Conservation (phyloP, 2,888 invertebrate genomes). For the Sericinus montela region DNA sequence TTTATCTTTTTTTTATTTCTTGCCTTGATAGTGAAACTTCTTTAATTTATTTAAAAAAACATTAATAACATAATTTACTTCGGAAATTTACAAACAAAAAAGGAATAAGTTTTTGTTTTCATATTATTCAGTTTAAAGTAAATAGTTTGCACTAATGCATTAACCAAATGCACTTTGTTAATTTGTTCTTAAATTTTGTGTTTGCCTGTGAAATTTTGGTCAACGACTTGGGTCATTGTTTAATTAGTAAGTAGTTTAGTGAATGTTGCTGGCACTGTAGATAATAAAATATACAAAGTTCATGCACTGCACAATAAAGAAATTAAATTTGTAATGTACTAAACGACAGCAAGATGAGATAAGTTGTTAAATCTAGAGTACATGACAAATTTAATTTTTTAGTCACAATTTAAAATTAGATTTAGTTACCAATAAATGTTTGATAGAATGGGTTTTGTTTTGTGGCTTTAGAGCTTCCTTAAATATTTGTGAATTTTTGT, state of each 20-base stretch:
- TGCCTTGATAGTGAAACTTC: conserved; percentile 18
- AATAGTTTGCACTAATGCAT: background rate
- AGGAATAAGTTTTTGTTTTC: background rate
- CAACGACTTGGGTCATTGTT: conserved; percentile 26
- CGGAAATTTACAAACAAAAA: background rate
- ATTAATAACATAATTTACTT: background rate
- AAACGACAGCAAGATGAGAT: background rate
- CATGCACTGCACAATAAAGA: conserved; percentile 40
- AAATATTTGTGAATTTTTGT: conserved; percentile 53
- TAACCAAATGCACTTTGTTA: conserved; percentile 17
- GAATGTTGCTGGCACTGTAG: conserved; percentile 40
- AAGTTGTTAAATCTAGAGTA: conserved; percentile 9
- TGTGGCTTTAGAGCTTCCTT: conserved; percentile 61
- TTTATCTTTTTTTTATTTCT: conserved; percentile 8
- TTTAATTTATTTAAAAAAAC: background rate
- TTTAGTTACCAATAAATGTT: conserved; percentile 28
- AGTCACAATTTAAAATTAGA: conserved; percentile 21
- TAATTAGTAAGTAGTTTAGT: conserved; percentile 38
- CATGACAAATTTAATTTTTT: conserved; percentile 35
- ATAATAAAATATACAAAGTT: conserved; percentile 25
- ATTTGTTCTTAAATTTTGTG: conserved; percentile 19
- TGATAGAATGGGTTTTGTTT: conserved; percentile 56
- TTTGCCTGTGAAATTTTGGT: conserved; percentile 45
- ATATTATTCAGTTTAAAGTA: too few species aligned
- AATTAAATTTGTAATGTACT: conserved; percentile 41